Evolutionary conservation across 2,888 invertebrate species (phyloP).

Genomic region (Lacanobia oleracea): DNA sequence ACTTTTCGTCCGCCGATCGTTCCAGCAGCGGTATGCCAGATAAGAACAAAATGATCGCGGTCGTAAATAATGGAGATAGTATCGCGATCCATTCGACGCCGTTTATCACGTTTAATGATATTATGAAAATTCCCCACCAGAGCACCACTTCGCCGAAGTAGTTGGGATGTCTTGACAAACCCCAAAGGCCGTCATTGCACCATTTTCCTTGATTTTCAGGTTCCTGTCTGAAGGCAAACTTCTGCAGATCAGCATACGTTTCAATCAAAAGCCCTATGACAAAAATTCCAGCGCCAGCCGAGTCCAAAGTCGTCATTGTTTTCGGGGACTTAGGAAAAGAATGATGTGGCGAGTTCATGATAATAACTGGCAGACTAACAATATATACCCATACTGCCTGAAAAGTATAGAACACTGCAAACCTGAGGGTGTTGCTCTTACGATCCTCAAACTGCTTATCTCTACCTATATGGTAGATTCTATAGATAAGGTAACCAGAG

Average conservation of each 20-base stretch:
- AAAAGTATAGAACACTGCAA: slow-evolving; percentile 98
- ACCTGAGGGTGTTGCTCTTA: slow-evolving; percentile 95
- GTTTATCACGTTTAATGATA: slow-evolving; percentile 96
- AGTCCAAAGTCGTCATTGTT: slow-evolving; percentile 96
- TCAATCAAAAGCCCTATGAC: slow-evolving; percentile 96
- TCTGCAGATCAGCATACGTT: slow-evolving; percentile 97
- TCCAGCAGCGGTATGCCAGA: slow-evolving; percentile 97
- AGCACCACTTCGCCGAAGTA: slow-evolving; percentile 98
- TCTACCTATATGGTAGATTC: slow-evolving; percentile 97
- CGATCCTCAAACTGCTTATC: slow-evolving; percentile 98
- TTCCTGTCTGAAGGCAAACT: slow-evolving; percentile 97
- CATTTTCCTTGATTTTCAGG: slow-evolving; percentile 97
- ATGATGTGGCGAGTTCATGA: slow-evolving; percentile 96
- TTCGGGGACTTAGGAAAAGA: slow-evolving; percentile 94
- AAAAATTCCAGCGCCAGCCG: slow-evolving; percentile 96
- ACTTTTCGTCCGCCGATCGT: slow-evolving; percentile 96
- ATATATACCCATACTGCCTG: slow-evolving; percentile 97
- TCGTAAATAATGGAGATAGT: slow-evolving; percentile 96
- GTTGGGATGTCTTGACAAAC: slow-evolving; percentile 97
- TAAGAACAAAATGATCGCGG: slow-evolving; percentile 96
- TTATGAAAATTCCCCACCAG: slow-evolving; percentile 98
- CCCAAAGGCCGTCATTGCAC: slow-evolving; percentile 98
- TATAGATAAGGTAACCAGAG: slow-evolving; percentile 96
- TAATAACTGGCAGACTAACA: slow-evolving; percentile 97
- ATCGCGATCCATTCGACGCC: slow-evolving; percentile 96